phyloP scores from a whole-genome alignment of 2,888 invertebrate species.

The Notodonta dromedarius region DNA sequence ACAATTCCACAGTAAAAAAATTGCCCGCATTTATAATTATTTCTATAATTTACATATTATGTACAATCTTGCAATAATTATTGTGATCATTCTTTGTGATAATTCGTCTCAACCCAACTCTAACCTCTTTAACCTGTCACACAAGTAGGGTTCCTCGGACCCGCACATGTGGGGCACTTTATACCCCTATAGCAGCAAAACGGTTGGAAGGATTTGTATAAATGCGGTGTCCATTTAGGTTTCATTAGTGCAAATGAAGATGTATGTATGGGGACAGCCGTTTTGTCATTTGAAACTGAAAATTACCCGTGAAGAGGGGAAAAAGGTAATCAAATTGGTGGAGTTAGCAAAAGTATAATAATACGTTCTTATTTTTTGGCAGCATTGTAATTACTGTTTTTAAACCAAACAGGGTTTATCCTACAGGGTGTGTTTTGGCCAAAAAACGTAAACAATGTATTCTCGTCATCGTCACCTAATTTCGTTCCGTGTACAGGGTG shows the following conservation, averaged over 20 bases:
- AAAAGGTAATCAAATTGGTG: not conserved
- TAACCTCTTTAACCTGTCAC: not conserved
- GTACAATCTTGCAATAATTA: no score
- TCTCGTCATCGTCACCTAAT: not conserved
- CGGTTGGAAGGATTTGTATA: slow-evolving; percentile 1
- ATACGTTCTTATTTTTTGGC: no score
- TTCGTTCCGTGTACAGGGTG: slow-evolving; percentile 1
- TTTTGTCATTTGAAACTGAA: not conserved
- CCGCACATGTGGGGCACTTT: not conserved
- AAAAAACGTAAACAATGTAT: not conserved
- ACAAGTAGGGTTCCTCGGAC: not conserved
- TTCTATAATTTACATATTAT: no score
- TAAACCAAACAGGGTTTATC: no score
- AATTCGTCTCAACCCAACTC: not conserved
- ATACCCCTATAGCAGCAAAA: not conserved
- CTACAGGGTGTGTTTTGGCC: no score
- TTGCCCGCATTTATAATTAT: no score
- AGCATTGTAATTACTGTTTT: no score
- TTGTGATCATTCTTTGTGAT: no score
- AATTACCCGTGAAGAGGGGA: not conserved
- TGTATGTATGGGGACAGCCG: not conserved
- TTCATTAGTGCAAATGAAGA: slow-evolving; percentile 2
- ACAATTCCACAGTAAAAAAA: no score
- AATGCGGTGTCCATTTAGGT: slow-evolving; percentile 1
- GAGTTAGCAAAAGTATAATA: not conserved